Base-by-base conservation (phyloP, 2,797 vertebrate species). In the Allobates femoralis region DNA sequence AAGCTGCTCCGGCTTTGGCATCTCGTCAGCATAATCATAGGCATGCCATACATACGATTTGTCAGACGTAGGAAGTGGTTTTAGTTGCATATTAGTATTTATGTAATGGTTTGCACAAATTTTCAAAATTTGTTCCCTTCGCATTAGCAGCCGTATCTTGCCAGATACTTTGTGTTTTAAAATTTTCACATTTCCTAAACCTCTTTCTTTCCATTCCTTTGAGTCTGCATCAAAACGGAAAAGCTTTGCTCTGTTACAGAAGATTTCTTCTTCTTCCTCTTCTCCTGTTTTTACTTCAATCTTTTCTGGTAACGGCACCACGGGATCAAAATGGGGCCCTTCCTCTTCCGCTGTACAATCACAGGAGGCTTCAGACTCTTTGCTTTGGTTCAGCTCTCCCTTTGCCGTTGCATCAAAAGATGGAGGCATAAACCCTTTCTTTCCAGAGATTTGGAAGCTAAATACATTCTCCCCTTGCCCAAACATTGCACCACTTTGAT, bases 41-140 rank as follows among this genome's bases (percentile, higher is more conserved):
- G 98, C 98, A 87, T 97, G 96, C 98, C 98, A 99, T 0, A 99
- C 98, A 94, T 98, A 99, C 37, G 98, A 99, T 90, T 96, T 98
- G 90, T 99, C 98, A 51, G 98, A 99, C 18, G 95, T 94, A 76
- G 97, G 94, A 91, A 98, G 99, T 18, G 96, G 96, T 91, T 96
- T 96, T 69, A 99, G 92, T 28, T 96, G 94, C 97, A 98, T 99
- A 87, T 99, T 97, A 34, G 95, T 86, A 89, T 93, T 99, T 89
- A 99, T 98, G 85, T 99, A 99, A 92, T 99, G 98, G 92, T 99
- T 99, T 89, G 98, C 98, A 93, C 98, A 99, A 85, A 99, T 98
- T 91, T 99, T 99, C 46, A 99, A 92, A 34, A 99, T 97, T 90
- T 99, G 98, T 71, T 99, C 98, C 51, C 98, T 95, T 91, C 98